Evolutionary conservation across 2,888 invertebrate genomes (phyloP).

Genomic region (Patella pellucida): DNA sequence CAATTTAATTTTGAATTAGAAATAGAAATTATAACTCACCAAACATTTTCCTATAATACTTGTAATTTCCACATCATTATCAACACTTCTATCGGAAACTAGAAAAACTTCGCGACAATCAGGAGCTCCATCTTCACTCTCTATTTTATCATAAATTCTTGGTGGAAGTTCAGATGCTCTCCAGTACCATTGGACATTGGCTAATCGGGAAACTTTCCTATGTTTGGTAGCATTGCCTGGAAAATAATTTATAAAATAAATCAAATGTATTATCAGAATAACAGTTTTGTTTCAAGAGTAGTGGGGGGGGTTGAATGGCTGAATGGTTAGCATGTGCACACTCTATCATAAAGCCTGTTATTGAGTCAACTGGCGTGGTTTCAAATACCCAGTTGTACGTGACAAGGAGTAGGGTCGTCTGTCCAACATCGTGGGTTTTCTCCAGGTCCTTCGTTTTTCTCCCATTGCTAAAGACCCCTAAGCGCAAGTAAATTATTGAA

Average conservation of each 20-base stretch:
- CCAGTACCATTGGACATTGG: constrained; percentile 59
- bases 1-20: constrained; percentile 12
- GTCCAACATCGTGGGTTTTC: no score
- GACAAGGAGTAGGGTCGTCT: no score
- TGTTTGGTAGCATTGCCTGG: constrained; percentile 29
- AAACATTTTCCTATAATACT: constrained; percentile 60
- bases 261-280: no score
- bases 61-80: constrained; percentile 55
- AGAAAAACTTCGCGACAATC: constrained; percentile 57
- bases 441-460: no score
- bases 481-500: no score
- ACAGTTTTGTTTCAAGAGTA: no score
- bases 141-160: constrained; percentile 30
- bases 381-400: no score
- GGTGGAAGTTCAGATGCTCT: constrained; percentile 41
- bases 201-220: constrained; percentile 33
- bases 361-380: no score
- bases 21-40: constrained; percentile 38
- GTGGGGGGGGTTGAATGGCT: no score
- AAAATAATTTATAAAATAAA: constrained; percentile 19
- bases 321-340: no score
- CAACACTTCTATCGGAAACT: constrained; percentile 45
- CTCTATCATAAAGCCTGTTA: no score
- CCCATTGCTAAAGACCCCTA: no score
- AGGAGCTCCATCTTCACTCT: constrained; percentile 17